Base-by-base conservation (phyloP, 2,113 vertebrate species). In the Cettia cetti region DNA sequence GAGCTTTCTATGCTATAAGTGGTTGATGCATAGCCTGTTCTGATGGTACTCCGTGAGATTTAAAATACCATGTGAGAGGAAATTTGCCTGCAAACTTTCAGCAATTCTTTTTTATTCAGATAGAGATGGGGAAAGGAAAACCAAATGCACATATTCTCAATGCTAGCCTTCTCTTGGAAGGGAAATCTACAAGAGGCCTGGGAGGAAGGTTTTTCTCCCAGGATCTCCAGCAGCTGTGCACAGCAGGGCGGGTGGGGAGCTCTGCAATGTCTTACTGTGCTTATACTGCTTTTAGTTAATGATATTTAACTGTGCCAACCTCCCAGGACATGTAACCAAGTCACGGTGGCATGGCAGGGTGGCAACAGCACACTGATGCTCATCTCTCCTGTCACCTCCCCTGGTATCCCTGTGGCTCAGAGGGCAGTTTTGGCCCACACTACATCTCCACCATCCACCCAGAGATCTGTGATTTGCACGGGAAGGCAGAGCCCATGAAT, bases 341-440 rank as follows among this genome's bases (percentile, higher is more conserved):
- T 50, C 31, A 10, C 1, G 33, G 24, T 72, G 50, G 31, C 31
- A 10, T 37, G 59, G 49, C n/a, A 39, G 4, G 7, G 49, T 7
- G 0, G 26, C 56, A 82, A 2, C 7, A 60, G 33, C 60, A 47
- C 0, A 0, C 21, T 8, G 57, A 37, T 50, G 28, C 31, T 82
- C 57, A 3, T 28, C 37, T 60, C 53, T 50, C 27, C 28, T 13
- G 15, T 44, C 5, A 3, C 23, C 56, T 65, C 7, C 47, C 53
- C 42, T 28, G 23, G 7, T 13, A 27, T 57, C 59, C 47, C 42
- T 39, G 11, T 35, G 39, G 44, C 53, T 89, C 44, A 24, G n/a
- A 49, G 64, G 49, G 37, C 2, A 0, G 13, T 44, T 82, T 49
- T 77, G 59, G 42, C 65, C 54, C 30, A 19, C 28, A 4, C 18